Evolutionary conservation across 2,113 vertebrate species (phyloP), one percentile per base, ranked within the genome.

Genomic region (Castor canadensis): DNA sequence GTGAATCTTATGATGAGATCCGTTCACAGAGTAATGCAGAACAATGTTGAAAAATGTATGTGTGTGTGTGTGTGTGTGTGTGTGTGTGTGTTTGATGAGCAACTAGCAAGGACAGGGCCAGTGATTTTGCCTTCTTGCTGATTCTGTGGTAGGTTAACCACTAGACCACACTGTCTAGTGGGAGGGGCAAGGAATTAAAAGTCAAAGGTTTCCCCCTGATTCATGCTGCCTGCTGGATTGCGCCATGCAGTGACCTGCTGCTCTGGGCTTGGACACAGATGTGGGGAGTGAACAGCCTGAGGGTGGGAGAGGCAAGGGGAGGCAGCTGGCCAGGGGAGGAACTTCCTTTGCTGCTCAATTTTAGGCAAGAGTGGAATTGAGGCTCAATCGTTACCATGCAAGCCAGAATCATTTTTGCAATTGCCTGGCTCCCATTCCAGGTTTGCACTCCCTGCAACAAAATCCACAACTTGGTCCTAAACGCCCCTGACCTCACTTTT

Each of bases 131-230:
- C 94, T 97, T 81, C 87, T 91, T 75, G 67, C 62, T 91, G 88
- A 86, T 85, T 95, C 95, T 81, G 95, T 58, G 80, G 80, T 95
- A 93, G 93, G 82, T 96, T 94, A 97, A 93, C 96, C 95, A 94
- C 96, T 91, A 95, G 91, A 95, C 97, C 96, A 94, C 96, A 97
- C 97, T 98, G 97, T 96, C 96, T 96, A 87, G 86, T 66, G 94
- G 75, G 38, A 92, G 94, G 95, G 43, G 94, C 91, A 95, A 96
- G 89, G 88, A 71, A 92, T 96, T 96, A 95, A 97, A 20, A 98
- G 97, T 96, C 77, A 96, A 95, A 95, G 9, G 2, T 96, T 97
- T 90, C 62, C 93, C 97, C 95, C 62, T 95, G 95, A 96, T 93
- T 96, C 88, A 81, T 73, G 81, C 81, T 89, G 91, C 96, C 96